A percentile compares a stretch with the other conserved stretches of the same genome.
Conservation (phyloP, 2,888 invertebrate species). For the Mesoligia furuncula region DNA sequence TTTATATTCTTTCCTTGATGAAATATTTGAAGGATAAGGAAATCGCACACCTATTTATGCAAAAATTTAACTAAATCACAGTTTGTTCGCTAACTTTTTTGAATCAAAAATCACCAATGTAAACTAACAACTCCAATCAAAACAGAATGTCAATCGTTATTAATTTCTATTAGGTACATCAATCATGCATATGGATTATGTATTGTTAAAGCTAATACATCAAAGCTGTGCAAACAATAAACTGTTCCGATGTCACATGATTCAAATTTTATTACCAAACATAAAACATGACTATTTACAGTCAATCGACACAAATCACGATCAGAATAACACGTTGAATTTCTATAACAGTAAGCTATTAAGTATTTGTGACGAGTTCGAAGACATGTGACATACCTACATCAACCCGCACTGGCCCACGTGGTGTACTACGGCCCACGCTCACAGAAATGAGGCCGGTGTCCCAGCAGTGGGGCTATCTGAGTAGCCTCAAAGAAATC, state of each 20-base stretch:
- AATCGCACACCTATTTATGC: neutral
- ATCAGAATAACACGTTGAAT: conserved; percentile 6
- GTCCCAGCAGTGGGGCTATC: too few species aligned
- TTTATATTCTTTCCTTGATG: neutral
- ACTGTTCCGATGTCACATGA: conserved; percentile 36
- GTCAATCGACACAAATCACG: conserved; percentile 27
- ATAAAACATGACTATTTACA: conserved; percentile 32
- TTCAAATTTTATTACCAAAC: conserved; percentile 39
- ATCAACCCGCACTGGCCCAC: neutral
- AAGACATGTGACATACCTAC: neutral
- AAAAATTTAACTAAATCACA: neutral
- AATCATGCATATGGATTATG: conserved; percentile 31
- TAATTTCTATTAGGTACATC: conserved; percentile 24
- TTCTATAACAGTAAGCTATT: neutral
- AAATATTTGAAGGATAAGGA: neutral
- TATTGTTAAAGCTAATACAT: conserved; percentile 40
- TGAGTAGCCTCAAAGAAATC: neutral
- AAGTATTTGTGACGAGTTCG: too few species aligned
- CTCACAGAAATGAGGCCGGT: too few species aligned
- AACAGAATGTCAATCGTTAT: conserved; percentile 1
- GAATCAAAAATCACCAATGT: neutral
- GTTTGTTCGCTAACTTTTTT: too few species aligned
- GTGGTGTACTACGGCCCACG: neutral
- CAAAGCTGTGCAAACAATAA: conserved; percentile 32
- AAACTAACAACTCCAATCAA: neutral